Evolutionary conservation across 2,888 invertebrate species (phyloP).

Genomic region (Hydraecia micacea): DNA sequence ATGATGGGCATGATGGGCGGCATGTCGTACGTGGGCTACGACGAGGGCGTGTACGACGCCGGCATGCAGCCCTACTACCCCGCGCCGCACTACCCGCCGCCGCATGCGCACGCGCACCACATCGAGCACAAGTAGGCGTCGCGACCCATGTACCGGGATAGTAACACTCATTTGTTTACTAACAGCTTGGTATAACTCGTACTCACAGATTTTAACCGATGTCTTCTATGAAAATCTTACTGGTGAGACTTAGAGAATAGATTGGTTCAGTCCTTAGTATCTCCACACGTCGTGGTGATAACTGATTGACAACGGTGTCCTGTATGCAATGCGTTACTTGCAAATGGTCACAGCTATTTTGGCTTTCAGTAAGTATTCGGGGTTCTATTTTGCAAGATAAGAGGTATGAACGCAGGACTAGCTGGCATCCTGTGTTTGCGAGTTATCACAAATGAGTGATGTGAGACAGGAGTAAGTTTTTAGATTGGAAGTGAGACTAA

Average conservation of each 20-base stretch:
- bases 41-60: constrained; percentile 81
- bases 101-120: constrained; percentile 60
- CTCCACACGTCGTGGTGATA: not conserved
- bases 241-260: not conserved
- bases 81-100: constrained; percentile 61
- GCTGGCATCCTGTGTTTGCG: not conserved
- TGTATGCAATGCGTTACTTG: not conserved
- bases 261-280: not conserved
- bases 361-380: not conserved
- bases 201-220: not conserved
- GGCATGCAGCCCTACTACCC: constrained; percentile 74
- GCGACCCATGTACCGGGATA: not conserved
- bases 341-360: too few relatives aligned
- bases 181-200: not conserved
- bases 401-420: not conserved
- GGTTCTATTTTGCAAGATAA: not conserved
- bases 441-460: constrained; percentile 25
- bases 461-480: constrained; percentile 8
- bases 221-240: not conserved
- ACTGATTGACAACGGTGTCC: not conserved
- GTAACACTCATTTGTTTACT: constrained; percentile 5
- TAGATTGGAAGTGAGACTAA: not conserved
- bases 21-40: constrained; percentile 84
- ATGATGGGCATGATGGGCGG: constrained; percentile 88
- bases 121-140: constrained; percentile 76